phyloP scores from a whole-genome alignment of 35 echinoderm and acorn worm species.

The Diadema setosum region DNA sequence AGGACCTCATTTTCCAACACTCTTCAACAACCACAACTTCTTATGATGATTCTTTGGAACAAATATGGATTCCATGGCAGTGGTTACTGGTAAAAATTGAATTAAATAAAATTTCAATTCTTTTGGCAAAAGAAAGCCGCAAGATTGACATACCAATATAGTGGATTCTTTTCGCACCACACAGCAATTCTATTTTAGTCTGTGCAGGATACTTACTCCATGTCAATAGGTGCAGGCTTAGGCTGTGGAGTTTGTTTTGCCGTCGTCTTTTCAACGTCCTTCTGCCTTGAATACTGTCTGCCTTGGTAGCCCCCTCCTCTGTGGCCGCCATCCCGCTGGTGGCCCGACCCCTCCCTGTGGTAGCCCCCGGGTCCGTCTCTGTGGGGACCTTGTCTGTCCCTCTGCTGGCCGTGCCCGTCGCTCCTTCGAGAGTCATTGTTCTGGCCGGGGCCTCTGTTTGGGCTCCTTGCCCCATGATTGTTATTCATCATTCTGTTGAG shows the following conservation, averaged over 20 bases:
- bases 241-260: neutral
- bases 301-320: neutral
- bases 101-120: too few relatives aligned
- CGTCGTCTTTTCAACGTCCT: neutral
- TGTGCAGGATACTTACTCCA: neutral
- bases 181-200: too few relatives aligned
- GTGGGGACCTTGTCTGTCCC: slow-evolving; percentile 14
- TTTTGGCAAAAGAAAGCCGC: too few relatives aligned
- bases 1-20: too few relatives aligned
- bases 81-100: too few relatives aligned
- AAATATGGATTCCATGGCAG: too few relatives aligned
- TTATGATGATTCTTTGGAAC: too few relatives aligned
- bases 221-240: neutral
- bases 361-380: neutral
- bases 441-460: slow-evolving; percentile 26
- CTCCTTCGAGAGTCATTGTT: slow-evolving; percentile 10
- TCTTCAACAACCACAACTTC: too few relatives aligned
- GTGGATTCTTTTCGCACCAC: too few relatives aligned
- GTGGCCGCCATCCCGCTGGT: neutral
- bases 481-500: slow-evolving; percentile 51
- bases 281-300: slow-evolving; percentile 16
- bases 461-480: slow-evolving; percentile 56
- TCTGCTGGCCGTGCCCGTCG: neutral
- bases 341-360: slow-evolving; percentile 19
- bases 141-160: too few relatives aligned